Evolutionary conservation across 2,797 vertebrate species (phyloP).

Genomic region (Sebastes oblongus): DNA sequence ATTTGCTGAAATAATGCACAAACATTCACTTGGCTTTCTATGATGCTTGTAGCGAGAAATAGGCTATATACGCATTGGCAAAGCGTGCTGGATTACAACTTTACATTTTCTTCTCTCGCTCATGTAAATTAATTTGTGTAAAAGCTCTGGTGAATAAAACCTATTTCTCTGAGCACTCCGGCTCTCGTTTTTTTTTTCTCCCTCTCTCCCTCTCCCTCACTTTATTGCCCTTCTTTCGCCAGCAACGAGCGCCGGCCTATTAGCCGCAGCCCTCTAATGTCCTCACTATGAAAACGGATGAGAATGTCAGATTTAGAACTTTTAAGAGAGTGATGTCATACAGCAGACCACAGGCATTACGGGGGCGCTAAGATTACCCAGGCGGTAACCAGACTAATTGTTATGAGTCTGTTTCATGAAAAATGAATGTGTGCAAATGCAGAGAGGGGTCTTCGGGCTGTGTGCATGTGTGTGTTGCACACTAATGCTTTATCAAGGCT

Average conservation of each 20-base stretch:
- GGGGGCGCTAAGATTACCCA: slow-evolving; percentile 80
- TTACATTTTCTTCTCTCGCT: slow-evolving; percentile 68
- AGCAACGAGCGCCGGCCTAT: slow-evolving; percentile 67
- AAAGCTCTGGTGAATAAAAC: slow-evolving; percentile 73
- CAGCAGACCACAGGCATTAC: slow-evolving; percentile 77
- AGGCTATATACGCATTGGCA: slow-evolving; percentile 48
- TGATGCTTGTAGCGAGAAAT: slow-evolving; percentile 63
- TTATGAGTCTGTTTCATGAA: slow-evolving; percentile 86
- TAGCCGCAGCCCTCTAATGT: slow-evolving; percentile 75
- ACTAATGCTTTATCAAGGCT: slow-evolving; percentile 84
- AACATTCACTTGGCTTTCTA: slow-evolving; percentile 64
- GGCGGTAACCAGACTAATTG: slow-evolving; percentile 86
- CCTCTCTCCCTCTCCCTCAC: slow-evolving; percentile 30
- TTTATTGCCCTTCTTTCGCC: slow-evolving; percentile 74
- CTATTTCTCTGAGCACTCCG: slow-evolving; percentile 66
- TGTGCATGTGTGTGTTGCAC: slow-evolving; percentile 58
- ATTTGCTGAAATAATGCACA: slow-evolving; percentile 69
- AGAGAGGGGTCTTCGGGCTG: slow-evolving; percentile 77
- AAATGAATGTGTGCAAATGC: slow-evolving; percentile 86
- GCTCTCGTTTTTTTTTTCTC: slow-evolving; percentile 1
- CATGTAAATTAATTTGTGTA: slow-evolving; percentile 78
- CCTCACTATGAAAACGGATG: slow-evolving; percentile 79
- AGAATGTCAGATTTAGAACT: slow-evolving; percentile 80
- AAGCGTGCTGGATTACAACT: slow-evolving; percentile 67
- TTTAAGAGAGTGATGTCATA: slow-evolving; percentile 84